These are phyloP conservation scores for Sylvicapra grimmia DNA, from an alignment of 2,113 vertebrate genomes.

Conservation along the genomic window DNA sequence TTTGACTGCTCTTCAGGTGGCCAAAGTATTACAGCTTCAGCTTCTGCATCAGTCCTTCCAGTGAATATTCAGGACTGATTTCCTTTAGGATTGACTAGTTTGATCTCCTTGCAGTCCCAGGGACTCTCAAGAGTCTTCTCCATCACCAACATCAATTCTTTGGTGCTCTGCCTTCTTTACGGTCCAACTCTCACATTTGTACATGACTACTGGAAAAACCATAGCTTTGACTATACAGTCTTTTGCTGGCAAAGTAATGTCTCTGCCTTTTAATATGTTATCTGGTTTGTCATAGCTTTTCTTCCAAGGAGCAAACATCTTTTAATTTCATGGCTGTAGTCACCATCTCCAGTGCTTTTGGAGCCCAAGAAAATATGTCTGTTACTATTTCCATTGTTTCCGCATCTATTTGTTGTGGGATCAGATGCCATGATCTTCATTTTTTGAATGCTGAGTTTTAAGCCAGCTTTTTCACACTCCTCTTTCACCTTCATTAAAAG, in stretches of 20 bases:
- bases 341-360: background rate
- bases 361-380: background rate
- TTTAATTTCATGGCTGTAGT: background rate
- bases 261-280: background rate
- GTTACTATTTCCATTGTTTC: background rate
- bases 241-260: background rate
- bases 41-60: background rate
- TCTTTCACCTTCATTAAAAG: background rate
- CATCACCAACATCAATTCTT: background rate
- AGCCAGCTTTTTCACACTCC: background rate
- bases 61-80: background rate
- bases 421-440: background rate
- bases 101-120: background rate
- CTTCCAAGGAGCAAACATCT: background rate
- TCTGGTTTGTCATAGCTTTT: background rate
- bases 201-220: background rate
- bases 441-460: background rate
- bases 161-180: background rate
- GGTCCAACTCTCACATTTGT: background rate
- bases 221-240: background rate
- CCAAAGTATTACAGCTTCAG: no score
- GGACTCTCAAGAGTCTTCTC: background rate
- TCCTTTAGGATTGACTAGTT: background rate
- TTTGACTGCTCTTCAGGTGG: no score
- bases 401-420: background rate